Conservation (phyloP, 2,113 vertebrate species). For the Dicerorhinus sumatrensis region DNA sequence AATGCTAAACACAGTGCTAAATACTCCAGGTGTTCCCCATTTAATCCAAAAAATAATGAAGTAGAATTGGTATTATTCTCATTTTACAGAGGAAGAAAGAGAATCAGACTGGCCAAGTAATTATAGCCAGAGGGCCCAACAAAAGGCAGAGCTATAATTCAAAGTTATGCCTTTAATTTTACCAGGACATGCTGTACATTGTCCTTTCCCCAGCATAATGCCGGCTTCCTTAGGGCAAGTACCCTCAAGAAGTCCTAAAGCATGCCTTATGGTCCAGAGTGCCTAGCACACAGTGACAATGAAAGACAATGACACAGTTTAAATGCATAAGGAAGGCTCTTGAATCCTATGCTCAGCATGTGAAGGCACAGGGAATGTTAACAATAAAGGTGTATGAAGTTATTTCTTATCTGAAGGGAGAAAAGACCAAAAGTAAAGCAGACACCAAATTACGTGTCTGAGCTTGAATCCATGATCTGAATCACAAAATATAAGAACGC, state of each 20-base stretch:
- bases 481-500: background rate
- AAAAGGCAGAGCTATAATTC: background rate
- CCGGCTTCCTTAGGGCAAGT: background rate
- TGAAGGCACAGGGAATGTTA: background rate
- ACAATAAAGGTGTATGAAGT: background rate
- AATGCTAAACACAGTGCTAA: background rate
- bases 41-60: background rate
- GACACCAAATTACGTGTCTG: background rate
- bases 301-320: background rate
- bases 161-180: background rate
- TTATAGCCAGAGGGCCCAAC: background rate
- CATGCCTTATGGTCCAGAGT: background rate
- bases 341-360: background rate
- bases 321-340: background rate
- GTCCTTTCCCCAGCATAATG: slow-evolving; percentile 10
- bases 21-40: background rate
- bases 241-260: background rate
- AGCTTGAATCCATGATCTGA: background rate
- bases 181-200: background rate
- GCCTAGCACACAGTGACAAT: background rate
- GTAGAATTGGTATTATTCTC: background rate
- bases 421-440: background rate
- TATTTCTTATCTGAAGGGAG: slow-evolving; percentile 15
- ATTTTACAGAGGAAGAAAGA: background rate
- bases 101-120: background rate